Conservation (phyloP, 1,140 invertebrate species). For the Solenopsis invicta region DNA sequence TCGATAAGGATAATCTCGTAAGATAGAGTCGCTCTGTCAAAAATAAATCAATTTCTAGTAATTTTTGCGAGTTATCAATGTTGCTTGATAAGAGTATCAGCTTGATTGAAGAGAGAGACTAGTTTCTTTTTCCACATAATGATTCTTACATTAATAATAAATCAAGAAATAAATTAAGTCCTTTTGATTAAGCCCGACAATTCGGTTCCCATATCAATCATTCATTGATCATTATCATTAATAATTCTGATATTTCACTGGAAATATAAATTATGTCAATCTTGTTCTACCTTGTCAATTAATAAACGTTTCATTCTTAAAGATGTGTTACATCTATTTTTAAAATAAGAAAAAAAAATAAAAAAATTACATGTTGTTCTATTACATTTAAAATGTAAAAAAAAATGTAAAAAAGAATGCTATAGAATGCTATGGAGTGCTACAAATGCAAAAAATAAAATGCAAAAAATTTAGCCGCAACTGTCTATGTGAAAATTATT, state of each 20-base stretch:
- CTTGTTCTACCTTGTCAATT: no score
- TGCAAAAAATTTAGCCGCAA: no score
- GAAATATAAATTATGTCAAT: slow-evolving; percentile 1
- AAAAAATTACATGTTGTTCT: no score
- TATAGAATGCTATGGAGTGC: no score
- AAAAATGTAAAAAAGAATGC: no score
- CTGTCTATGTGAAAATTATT: no score
- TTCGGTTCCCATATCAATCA: background rate
- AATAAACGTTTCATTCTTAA: background rate
- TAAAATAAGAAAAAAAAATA: no score
- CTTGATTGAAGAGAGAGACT: slow-evolving; percentile 7
- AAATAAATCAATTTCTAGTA: background rate
- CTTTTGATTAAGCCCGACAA: background rate
- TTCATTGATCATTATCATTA: background rate
- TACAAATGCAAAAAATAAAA: no score
- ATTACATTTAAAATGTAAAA: no score
- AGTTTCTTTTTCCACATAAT: background rate
- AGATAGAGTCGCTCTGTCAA: background rate
- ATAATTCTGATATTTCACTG: slow-evolving; percentile 18
- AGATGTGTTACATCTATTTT: no score
- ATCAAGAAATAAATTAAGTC: background rate
- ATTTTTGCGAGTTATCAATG: slow-evolving; percentile 15
- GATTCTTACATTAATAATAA: slow-evolving; percentile 4
- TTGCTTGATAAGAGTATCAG: slow-evolving; percentile 5
- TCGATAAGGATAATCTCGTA: slow-evolving; percentile 11